A percentile compares a stretch with the other conserved stretches of the same genome.
These are phyloP conservation scores for Clupea harengus DNA, from an alignment of 2,113 vertebrate species.

Conservation along the genomic window DNA sequence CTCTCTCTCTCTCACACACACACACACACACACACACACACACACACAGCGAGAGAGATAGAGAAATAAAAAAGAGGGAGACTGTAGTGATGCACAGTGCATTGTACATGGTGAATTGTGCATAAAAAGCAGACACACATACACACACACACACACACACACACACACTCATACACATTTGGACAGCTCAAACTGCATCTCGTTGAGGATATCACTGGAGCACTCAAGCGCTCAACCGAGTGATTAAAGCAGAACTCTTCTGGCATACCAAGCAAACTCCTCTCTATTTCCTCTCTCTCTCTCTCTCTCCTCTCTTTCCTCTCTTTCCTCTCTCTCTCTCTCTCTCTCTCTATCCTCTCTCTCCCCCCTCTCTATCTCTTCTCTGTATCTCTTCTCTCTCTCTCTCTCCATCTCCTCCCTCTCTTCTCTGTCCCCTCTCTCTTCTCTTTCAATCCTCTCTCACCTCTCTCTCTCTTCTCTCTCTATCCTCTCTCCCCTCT, in stretches of 20 bases:
- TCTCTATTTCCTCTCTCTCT: not conserved
- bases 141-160: not conserved
- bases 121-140: not conserved
- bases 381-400: not conserved
- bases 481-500: not conserved
- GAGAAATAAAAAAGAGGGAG: too few relatives aligned
- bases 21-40: not conserved
- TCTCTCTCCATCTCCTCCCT: not conserved
- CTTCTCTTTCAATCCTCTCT: not conserved
- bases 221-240: constrained; percentile 2
- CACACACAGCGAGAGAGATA: not conserved
- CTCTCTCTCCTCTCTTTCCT: not conserved
- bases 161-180: not conserved
- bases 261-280: not conserved
- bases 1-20: too few relatives aligned
- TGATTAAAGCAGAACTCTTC: constrained; percentile 12
- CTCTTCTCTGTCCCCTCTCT: not conserved
- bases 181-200: not conserved
- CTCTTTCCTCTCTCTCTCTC: not conserved
- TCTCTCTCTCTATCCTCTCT: not conserved
- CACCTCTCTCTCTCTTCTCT: not conserved
- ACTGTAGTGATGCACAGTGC: constrained; percentile 11
- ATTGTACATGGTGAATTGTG: not conserved
- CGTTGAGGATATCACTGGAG: constrained; percentile 6
- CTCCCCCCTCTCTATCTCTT: not conserved